Conservation (phyloP, 1,140 invertebrate genomes). For the Aphelinus certus region DNA sequence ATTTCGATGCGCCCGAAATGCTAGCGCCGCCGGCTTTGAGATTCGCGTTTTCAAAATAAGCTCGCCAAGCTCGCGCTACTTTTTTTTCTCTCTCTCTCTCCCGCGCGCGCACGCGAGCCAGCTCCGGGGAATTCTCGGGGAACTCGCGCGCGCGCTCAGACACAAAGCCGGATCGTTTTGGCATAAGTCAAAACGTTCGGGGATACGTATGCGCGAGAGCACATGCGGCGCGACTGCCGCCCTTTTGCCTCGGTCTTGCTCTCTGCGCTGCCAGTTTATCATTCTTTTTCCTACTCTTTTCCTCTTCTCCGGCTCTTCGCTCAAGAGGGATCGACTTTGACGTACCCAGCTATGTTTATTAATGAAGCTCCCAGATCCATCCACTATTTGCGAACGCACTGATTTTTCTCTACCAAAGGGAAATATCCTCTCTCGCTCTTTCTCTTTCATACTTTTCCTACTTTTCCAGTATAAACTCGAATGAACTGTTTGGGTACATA, state of each 20-base stretch:
- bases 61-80: constrained; percentile 27
- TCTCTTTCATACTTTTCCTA: too few species aligned
- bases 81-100: constrained; percentile 4
- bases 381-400: neutral
- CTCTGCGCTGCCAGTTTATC: neutral
- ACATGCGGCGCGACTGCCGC: constrained; percentile 45
- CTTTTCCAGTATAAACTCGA: too few species aligned
- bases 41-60: constrained; percentile 34
- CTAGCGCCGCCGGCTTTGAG: constrained; percentile 29
- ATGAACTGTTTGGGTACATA: too few species aligned
- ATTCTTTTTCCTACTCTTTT: constrained; percentile 9
- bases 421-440: neutral
- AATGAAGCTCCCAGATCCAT: neutral
- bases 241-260: neutral
- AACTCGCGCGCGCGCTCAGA: constrained; percentile 43
- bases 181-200: constrained; percentile 64
- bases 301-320: constrained; percentile 40
- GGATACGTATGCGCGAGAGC: constrained; percentile 43
- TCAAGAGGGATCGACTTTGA: constrained; percentile 7
- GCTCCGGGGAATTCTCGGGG: neutral
- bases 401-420: neutral
- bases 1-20: constrained; percentile 54
- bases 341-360: constrained; percentile 7
- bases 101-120: neutral
- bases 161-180: constrained; percentile 64